A percentile compares a stretch with the other conserved stretches of the same genome.
phyloP scores from a whole-genome alignment of 2,113 vertebrate species.

The Agapornis roseicollis region DNA sequence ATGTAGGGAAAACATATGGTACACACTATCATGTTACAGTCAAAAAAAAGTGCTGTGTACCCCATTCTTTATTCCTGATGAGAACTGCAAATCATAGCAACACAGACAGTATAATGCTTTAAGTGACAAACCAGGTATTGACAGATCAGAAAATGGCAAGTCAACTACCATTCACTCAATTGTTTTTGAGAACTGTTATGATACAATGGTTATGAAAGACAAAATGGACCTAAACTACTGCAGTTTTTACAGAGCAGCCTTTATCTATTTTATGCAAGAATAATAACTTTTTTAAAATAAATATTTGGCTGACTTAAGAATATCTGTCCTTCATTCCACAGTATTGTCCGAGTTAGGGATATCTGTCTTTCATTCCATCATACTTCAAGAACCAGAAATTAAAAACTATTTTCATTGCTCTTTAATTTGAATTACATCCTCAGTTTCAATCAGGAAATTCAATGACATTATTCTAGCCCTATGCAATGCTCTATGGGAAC shows the following conservation, averaged over 20 bases:
- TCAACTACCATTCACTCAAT: background rate
- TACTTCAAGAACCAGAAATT: background rate
- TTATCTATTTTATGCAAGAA: background rate
- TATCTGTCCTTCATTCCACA: background rate
- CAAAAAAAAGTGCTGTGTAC: background rate
- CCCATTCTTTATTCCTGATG: background rate
- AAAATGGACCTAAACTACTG: background rate
- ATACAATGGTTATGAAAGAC: background rate
- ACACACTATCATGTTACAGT: background rate
- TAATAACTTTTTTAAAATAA: background rate
- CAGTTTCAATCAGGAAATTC: background rate
- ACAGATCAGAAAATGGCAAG: background rate
- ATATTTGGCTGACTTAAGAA: background rate
- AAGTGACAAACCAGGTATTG: background rate
- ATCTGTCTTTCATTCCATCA: background rate
- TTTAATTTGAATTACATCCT: background rate
- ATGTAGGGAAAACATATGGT: constrained; percentile 27
- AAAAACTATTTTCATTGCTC: background rate
- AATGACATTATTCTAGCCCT: background rate
- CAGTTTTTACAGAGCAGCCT: background rate
- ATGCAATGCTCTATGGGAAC: background rate
- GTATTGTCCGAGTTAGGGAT: background rate
- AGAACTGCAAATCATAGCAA: background rate
- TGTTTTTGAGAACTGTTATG: background rate
- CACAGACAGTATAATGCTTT: background rate